A percentile compares a stretch with the other conserved stretches of the same genome.
Conservation (phyloP, 2,113 vertebrate species). For the Podilymbus podiceps region DNA sequence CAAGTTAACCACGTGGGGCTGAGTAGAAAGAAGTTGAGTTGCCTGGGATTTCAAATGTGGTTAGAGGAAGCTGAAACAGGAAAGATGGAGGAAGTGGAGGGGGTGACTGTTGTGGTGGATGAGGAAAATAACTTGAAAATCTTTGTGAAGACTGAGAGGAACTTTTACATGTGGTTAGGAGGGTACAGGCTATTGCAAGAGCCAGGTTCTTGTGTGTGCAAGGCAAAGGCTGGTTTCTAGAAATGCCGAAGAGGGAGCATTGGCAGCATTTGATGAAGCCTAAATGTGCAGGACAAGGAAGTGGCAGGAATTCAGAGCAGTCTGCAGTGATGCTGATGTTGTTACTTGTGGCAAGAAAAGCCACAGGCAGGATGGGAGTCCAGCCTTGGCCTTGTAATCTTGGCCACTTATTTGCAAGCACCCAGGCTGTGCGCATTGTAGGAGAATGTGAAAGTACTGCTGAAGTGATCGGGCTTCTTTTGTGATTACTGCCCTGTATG, state of each 20-base stretch:
- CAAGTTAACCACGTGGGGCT: rapidly evolving
- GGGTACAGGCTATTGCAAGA: neutral
- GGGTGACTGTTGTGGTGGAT: neutral
- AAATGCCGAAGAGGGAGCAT: neutral
- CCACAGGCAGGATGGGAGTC: neutral
- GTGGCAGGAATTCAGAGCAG: neutral
- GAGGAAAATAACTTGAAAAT: neutral
- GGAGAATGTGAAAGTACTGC: neutral
- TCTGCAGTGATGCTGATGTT: neutral
- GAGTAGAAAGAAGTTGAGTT: neutral
- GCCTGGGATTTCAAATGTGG: neutral
- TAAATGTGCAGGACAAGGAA: neutral
- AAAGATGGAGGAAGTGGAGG: neutral
- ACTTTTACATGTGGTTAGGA: neutral
- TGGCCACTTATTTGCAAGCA: neutral
- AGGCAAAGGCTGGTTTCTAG: neutral
- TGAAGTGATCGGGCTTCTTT: neutral
- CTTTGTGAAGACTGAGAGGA: neutral
- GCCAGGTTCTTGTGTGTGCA: neutral
- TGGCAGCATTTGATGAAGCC: neutral
- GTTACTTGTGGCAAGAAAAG: neutral
- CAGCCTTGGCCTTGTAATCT: neutral
- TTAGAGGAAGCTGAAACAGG: neutral
- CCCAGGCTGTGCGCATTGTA: neutral
- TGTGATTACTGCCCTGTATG: neutral